These are phyloP conservation scores for Etheostoma perlongum DNA, from an alignment of 2,797 vertebrate genomes.

Conservation along the genomic window DNA sequence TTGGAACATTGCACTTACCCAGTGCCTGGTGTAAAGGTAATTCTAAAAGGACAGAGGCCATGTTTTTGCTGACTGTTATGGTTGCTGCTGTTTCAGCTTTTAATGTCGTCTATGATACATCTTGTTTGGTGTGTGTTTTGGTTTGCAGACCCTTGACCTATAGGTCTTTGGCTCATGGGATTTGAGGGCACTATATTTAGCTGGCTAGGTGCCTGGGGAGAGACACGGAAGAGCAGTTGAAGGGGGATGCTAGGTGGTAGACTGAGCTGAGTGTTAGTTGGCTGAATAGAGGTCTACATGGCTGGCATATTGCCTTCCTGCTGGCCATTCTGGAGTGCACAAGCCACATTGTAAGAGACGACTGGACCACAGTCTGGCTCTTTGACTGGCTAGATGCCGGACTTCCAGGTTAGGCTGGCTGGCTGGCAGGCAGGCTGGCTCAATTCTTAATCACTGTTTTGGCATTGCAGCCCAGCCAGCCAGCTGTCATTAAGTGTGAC, in stretches of 20 bases:
- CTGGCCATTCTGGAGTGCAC: constrained; percentile 57
- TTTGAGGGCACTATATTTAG: constrained; percentile 52
- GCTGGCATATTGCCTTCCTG: constrained; percentile 53
- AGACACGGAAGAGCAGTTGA: constrained; percentile 23
- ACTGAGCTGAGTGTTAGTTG: constrained; percentile 37
- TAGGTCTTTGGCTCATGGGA: constrained; percentile 7
- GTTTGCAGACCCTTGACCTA: constrained; percentile 40
- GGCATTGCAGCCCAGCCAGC: constrained; percentile 37
- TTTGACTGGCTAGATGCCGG: constrained; percentile 62
- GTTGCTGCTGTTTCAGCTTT: constrained; percentile 3
- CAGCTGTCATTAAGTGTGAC: constrained; percentile 51
- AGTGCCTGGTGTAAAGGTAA: constrained; percentile 32
- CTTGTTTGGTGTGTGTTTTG: constrained; percentile 20
- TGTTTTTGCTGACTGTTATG: constrained; percentile 14
- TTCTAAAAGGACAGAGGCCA: constrained; percentile 28
- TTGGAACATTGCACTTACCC: constrained; percentile 22
- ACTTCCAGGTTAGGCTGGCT: constrained; percentile 42
- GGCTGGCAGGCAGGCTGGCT: constrained; percentile 45
- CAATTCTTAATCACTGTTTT: constrained; percentile 50
- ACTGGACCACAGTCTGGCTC: constrained; percentile 55
- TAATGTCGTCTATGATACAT: constrained; percentile 5
- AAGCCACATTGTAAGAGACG: constrained; percentile 60
- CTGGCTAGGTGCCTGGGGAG: constrained; percentile 26
- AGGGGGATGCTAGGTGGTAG: constrained; percentile 30
- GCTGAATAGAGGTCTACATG: constrained; percentile 48